Percentiles rank a stretch among this genome's conserved stretches.
Evolutionary conservation across 2,113 vertebrate species (phyloP).

Genomic region (Cottus gobio): DNA sequence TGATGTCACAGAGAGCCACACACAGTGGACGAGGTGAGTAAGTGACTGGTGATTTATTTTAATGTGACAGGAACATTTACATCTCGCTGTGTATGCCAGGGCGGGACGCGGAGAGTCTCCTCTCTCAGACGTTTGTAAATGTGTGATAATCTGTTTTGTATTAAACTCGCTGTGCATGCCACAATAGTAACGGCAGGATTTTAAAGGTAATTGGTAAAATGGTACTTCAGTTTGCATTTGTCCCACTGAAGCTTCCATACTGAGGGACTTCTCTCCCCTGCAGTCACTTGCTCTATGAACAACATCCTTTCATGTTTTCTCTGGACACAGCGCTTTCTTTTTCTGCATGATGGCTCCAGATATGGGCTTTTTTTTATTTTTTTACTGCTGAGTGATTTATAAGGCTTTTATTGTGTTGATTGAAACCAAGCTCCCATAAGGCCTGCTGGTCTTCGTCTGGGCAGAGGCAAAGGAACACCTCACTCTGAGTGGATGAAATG

Average conservation of each 20-base stretch:
- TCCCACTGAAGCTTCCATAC: background rate
- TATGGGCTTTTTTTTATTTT: background rate
- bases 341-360: background rate
- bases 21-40: no score
- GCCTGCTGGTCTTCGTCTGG: slow-evolving; percentile 2
- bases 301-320: background rate
- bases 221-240: background rate
- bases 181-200: background rate
- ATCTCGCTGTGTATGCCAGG: no score
- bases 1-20: no score
- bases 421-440: slow-evolving; percentile 40
- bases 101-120: no score
- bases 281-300: background rate
- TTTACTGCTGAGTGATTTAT: slow-evolving; percentile 18
- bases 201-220: background rate
- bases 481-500: slow-evolving; percentile 15
- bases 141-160: background rate
- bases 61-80: no score
- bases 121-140: no score
- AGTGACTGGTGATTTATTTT: no score
- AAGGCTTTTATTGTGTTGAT: slow-evolving; percentile 18
- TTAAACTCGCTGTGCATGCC: background rate
- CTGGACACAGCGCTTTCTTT: background rate
- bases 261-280: background rate
- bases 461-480: slow-evolving; percentile 27